Evolutionary conservation across 2,888 invertebrate genomes (phyloP).

Genomic region (Panopea generosa): DNA sequence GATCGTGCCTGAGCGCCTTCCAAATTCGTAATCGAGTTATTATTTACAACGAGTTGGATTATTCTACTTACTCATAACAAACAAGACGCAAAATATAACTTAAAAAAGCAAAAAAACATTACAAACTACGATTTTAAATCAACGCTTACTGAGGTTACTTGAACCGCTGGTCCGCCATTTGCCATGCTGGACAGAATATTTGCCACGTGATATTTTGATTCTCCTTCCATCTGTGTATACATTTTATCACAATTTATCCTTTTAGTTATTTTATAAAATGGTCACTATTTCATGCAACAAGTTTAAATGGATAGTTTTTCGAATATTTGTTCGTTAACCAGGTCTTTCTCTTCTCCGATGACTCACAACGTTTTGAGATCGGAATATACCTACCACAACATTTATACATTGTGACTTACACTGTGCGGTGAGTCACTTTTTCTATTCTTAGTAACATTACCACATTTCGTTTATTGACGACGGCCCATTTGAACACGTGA

Average conservation of each 20-base stretch:
- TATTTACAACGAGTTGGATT: no score
- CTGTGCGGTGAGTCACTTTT: conserved; percentile 47
- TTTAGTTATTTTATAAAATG: neutral
- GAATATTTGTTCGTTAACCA: neutral
- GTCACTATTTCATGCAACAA: neutral
- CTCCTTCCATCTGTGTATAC: conserved; percentile 67
- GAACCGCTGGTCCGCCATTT: conserved; percentile 74
- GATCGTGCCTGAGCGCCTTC: neutral
- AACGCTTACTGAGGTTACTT: conserved; percentile 65
- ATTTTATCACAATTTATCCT: conserved; percentile 15
- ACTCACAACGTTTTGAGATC: conserved; percentile 54
- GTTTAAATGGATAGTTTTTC: neutral
- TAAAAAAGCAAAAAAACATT: neutral
- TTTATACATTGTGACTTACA: conserved; percentile 59
- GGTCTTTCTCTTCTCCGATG: conserved; percentile 48
- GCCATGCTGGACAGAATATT: conserved; percentile 84
- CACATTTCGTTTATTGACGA: conserved; percentile 19
- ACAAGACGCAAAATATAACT: no score
- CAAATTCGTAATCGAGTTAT: no score
- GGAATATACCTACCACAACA: conserved; percentile 61
- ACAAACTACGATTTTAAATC: neutral
- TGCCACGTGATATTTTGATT: conserved; percentile 83
- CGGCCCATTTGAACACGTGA: conserved; percentile 45
- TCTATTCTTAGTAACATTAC: conserved; percentile 59
- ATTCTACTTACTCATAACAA: no score